These are phyloP conservation scores for Coptodon bakossiorum DNA, from an alignment of 2,113 vertebrate genomes.

Conservation along the genomic window DNA sequence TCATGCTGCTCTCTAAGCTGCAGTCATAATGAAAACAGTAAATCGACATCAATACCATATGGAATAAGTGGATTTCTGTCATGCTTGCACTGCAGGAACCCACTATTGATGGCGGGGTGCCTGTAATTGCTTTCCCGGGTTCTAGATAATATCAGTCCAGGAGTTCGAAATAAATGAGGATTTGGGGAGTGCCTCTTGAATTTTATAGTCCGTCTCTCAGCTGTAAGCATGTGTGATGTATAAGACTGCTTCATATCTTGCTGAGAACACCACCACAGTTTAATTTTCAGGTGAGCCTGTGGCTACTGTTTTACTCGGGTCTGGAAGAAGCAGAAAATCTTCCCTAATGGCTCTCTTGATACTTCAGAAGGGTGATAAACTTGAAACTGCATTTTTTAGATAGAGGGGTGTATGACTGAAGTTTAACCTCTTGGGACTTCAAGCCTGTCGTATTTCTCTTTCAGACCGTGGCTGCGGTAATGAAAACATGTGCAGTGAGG, in stretches of 20 bases:
- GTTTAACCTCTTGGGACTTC: neutral
- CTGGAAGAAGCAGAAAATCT: neutral
- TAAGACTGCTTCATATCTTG: neutral
- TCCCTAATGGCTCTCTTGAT: neutral
- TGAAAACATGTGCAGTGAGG: neutral
- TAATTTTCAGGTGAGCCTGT: neutral
- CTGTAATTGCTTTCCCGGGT: constrained; percentile 45
- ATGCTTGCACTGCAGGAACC: constrained; percentile 36
- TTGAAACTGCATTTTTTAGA: neutral
- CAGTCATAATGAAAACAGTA: constrained; percentile 53
- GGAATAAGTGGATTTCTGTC: constrained; percentile 64
- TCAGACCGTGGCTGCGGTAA: neutral
- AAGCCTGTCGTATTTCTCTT: neutral
- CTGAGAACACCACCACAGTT: neutral
- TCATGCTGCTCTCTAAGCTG: constrained; percentile 24
- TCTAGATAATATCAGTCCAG: constrained; percentile 47
- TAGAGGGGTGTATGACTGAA: neutral
- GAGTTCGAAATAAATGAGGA: constrained; percentile 34
- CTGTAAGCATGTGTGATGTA: neutral
- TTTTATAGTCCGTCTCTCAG: constrained; percentile 22
- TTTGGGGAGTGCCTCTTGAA: constrained; percentile 21
- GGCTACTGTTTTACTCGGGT: neutral
- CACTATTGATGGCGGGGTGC: constrained; percentile 37
- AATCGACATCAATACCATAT: constrained; percentile 56
- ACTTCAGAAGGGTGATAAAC: neutral